Conservation (phyloP, 1,140 invertebrate genomes). For the Acromyrmex heyeri region DNA sequence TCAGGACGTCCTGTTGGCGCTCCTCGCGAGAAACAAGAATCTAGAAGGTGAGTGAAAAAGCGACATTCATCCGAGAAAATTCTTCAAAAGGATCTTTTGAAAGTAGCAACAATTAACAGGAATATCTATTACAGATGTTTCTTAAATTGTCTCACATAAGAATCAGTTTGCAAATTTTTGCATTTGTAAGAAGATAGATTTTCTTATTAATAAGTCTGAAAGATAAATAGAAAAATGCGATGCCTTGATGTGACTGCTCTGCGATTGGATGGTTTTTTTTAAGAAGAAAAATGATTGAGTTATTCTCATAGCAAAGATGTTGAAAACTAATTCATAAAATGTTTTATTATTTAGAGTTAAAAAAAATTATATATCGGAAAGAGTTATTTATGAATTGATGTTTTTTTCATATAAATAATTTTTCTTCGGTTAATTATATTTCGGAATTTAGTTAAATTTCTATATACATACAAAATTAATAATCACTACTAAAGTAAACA, state of each 20-base stretch:
- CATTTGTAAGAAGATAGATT: background rate
- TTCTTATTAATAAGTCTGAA: background rate
- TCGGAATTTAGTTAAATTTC: background rate
- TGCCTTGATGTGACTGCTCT: background rate
- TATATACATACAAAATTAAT: background rate
- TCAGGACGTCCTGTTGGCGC: constrained; percentile 93
- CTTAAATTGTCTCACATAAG: background rate
- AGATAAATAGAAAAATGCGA: background rate
- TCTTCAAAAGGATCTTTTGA: background rate
- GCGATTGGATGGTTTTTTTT: background rate
- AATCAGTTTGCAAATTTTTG: background rate
- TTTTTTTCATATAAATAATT: background rate
- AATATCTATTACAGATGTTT: background rate
- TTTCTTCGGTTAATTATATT: background rate
- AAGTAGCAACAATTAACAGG: background rate
- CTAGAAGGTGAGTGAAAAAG: constrained; percentile 91
- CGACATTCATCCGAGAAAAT: background rate
- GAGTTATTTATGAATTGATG: background rate
- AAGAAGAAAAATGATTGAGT: background rate
- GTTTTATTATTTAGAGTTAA: background rate
- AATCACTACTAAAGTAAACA: no score
- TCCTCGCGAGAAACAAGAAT: constrained; percentile 94
- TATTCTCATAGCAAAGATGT: background rate
- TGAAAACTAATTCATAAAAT: background rate
- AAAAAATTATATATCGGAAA: background rate